Base-by-base conservation (phyloP, 1,140 invertebrate genomes). In the Bombus pascuorum region DNA sequence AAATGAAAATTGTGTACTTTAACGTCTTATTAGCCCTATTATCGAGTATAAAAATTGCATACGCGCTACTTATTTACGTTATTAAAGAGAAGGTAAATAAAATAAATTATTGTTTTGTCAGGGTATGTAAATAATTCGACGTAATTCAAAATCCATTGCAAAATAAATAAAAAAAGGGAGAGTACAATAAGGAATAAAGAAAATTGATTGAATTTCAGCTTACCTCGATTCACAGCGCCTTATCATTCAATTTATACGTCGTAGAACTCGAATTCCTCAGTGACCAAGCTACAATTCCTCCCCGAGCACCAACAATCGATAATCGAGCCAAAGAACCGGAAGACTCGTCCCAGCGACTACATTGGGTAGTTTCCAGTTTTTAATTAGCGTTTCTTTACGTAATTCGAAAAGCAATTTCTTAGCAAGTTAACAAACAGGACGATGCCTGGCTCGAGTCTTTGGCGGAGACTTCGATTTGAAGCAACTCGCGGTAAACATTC, bases 401-500 rank as follows among this genome's bases (percentile, higher is more conserved):
- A 86, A 91, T 79, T 86, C 75, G 66, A 34, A 85, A 81, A 62
- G 86, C 84, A 87, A 85, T 85, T 89, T 86, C 83, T 87, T 75
- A 87, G 83, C 86, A 70, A 91, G 88, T 91, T 91, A 85, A 86
- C 83, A 86, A 87, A 90, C 83, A 88, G 86, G 70, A 70, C 13
- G 76, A 65, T n/a, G 81, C 28, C 71, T 66, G 37, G 39, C 74
- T 44, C 65, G 59, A 42, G 47, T 53, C 47, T 32, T 13, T 28
- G 72, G 42, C n/a, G 18, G 47, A 75, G 74, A 59, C 57, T 80
- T 88, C 77, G 81, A 86, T 90, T 88, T 77, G 42, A 86, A 71
- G 47, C 73, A 79, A 85, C 86, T 86, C 85, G 89, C 85, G 90
- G 87, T 91, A 91, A 91, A 91, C 90, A 91, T 91, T 90, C 84